Conservation (phyloP, 1,140 invertebrate species). For the Thrips palmi region DNA sequence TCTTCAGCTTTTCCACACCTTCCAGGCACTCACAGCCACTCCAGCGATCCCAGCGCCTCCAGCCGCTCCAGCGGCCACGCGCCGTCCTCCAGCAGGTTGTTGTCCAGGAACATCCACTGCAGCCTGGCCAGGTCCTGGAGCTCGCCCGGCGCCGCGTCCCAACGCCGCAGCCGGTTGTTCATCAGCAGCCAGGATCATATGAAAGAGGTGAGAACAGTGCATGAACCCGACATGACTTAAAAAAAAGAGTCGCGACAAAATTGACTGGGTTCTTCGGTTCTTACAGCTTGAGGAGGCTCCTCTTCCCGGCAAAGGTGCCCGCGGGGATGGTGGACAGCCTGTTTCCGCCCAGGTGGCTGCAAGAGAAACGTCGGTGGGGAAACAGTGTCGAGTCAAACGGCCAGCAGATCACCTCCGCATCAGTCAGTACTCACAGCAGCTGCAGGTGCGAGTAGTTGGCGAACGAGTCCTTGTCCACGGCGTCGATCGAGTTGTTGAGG, state of each 20-base stretch:
- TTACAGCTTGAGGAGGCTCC: slow-evolving; percentile 11
- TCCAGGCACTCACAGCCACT: slow-evolving; percentile 23
- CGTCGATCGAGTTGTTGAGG: slow-evolving; percentile 11
- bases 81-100: slow-evolving; percentile 23
- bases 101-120: slow-evolving; percentile 24
- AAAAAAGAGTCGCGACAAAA: slow-evolving; percentile 15
- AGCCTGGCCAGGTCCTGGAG: slow-evolving; percentile 24
- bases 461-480: slow-evolving; percentile 2
- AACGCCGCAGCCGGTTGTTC: slow-evolving; percentile 25
- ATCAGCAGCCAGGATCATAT: slow-evolving; percentile 23
- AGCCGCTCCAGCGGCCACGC: slow-evolving; percentile 26
- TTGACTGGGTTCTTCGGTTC: slow-evolving; percentile 1
- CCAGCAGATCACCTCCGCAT: too few species aligned
- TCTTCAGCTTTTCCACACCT: neutral
- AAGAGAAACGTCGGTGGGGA: slow-evolving; percentile 4
- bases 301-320: slow-evolving; percentile 5
- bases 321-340: slow-evolving; percentile 5
- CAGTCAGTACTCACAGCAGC: slow-evolving; percentile 14
- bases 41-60: slow-evolving; percentile 23
- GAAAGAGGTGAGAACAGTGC: slow-evolving; percentile 9
- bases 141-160: slow-evolving; percentile 22
- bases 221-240: slow-evolving; percentile 16
- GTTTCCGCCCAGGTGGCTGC: slow-evolving; percentile 12
- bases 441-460: slow-evolving; percentile 2
- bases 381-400: too few species aligned